Conservation (phyloP, 2,888 invertebrate genomes). For the Plagodis dolabraria region DNA sequence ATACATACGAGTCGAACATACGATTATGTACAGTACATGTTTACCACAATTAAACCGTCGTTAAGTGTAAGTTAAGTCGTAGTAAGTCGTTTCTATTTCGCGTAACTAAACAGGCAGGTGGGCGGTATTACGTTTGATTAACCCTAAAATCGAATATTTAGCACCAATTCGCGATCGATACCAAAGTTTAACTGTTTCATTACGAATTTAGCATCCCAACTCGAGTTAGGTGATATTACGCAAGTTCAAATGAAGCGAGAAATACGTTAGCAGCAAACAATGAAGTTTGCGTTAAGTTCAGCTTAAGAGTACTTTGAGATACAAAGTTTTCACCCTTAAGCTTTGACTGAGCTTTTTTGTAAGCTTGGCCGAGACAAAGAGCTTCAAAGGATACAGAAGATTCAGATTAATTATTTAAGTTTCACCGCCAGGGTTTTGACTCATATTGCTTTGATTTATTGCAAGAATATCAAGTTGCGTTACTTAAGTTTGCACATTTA, state of each 20-base stretch:
- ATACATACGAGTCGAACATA: too few relatives aligned
- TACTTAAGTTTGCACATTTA: too few relatives aligned
- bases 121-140: constrained; percentile 30
- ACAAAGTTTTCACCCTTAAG: constrained; percentile 24
- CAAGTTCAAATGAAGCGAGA: constrained; percentile 35
- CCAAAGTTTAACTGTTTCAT: constrained; percentile 51
- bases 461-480: too few relatives aligned
- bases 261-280: constrained; percentile 34
- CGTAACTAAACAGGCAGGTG: constrained; percentile 8
- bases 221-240: constrained; percentile 29
- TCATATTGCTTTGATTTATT: not conserved
- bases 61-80: too few relatives aligned
- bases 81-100: too few relatives aligned
- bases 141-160: constrained; percentile 42
- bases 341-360: constrained; percentile 23
- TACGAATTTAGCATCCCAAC: constrained; percentile 48
- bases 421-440: not conserved
- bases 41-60: too few relatives aligned
- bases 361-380: constrained; percentile 13
- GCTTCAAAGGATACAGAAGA: constrained; percentile 14
- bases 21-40: too few relatives aligned
- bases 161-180: constrained; percentile 39
- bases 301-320: constrained; percentile 20
- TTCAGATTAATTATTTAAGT: constrained; percentile 19
- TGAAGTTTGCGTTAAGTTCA: constrained; percentile 24